A percentile compares a stretch with the other conserved stretches of the same genome.
These are phyloP conservation scores for Hedychridium roseum DNA, from an alignment of 2,888 invertebrate genomes.

Conservation along the genomic window DNA sequence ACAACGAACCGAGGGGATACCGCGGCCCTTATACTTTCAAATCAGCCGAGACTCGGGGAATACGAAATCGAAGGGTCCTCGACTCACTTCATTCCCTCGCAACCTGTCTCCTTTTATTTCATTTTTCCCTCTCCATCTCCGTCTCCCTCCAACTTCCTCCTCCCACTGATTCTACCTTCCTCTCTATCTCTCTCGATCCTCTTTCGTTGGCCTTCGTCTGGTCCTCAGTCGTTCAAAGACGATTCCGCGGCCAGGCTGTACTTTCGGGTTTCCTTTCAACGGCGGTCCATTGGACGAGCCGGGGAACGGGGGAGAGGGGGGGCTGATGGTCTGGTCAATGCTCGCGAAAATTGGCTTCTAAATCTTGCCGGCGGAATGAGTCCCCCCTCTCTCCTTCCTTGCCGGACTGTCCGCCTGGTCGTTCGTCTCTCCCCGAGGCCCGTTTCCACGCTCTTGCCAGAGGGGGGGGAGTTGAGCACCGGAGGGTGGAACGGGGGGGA, in stretches of 20 bases:
- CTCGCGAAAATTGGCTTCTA: slow-evolving; percentile 60
- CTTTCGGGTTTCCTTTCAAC: slow-evolving; percentile 39
- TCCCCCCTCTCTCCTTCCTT: slow-evolving; percentile 24
- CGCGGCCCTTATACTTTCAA: slow-evolving; percentile 36
- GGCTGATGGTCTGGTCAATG: slow-evolving; percentile 50
- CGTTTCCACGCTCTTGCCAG: slow-evolving; percentile 20
- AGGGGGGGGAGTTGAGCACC: background rate
- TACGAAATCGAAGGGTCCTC: slow-evolving; percentile 29
- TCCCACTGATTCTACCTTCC: no score
- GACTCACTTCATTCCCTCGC: no score
- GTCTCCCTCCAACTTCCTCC: slow-evolving; percentile 1
- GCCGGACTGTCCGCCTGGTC: slow-evolving; percentile 20
- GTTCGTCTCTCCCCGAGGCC: slow-evolving; percentile 15
- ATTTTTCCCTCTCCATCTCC: slow-evolving; percentile 11
- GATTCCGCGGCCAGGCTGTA: slow-evolving; percentile 40
- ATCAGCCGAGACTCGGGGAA: slow-evolving; percentile 28
- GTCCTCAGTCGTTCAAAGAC: slow-evolving; percentile 17
- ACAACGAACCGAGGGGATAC: no score
- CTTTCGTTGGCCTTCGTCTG: no score
- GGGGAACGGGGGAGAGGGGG: slow-evolving; percentile 14
- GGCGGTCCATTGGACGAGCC: slow-evolving; percentile 1
- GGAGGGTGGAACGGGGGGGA: slow-evolving; percentile 12
- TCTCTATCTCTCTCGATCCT: slow-evolving; percentile 4
- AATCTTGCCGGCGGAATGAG: slow-evolving; percentile 56
- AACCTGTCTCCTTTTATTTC: no score